Base-by-base conservation (phyloP, 2,797 vertebrate genomes). In the Echeneis naucrates region DNA sequence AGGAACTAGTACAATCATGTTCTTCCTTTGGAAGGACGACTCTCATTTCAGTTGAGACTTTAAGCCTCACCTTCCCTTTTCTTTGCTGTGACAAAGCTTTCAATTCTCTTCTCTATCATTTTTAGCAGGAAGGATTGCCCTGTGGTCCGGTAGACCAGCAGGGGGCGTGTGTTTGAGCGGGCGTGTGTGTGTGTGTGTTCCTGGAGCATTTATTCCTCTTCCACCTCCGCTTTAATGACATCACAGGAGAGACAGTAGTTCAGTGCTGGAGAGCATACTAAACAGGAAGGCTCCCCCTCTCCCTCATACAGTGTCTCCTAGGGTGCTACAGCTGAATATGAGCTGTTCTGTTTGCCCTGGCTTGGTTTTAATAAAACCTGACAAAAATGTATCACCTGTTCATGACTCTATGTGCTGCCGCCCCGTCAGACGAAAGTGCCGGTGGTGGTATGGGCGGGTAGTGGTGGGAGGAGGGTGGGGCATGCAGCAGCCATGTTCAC, bases 311-410 rank as follows among this genome's bases (percentile, higher is more conserved):
- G 61, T 78, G 85, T 90, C 90, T 93, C 83, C 80, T 87, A 81
- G 83, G 88, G 87, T 92, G 89, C 90, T 89, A 91, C 85, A 86
- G 87, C 86, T 81, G 85, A 90, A 93, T 92, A 92, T 92, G 87
- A 92, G 88, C 71, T 89, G 81, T 88, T 91, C 89, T 92, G 88
- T 90, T 90, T 90, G 89, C 84, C 86, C 92, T 87, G 88, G 87
- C 87, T 84, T 81, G 83, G 86, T 90, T 92, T 94, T 93, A 93
- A 93, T 94, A 92, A 93, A 94, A 92, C 84, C 84, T 91, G 92
- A 94, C 92, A 92, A 87, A 90, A 92, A 93, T 93, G 91, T 94
- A 93, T 93, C 93, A 92, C 90, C 92, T 91, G 89, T 87, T 94
- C 88, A 74, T 72, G 79, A 86, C 84, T 82, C 87, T 86, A 53